Base-by-base conservation (phyloP, 2,113 vertebrate genomes). In the Scomber japonicus region DNA sequence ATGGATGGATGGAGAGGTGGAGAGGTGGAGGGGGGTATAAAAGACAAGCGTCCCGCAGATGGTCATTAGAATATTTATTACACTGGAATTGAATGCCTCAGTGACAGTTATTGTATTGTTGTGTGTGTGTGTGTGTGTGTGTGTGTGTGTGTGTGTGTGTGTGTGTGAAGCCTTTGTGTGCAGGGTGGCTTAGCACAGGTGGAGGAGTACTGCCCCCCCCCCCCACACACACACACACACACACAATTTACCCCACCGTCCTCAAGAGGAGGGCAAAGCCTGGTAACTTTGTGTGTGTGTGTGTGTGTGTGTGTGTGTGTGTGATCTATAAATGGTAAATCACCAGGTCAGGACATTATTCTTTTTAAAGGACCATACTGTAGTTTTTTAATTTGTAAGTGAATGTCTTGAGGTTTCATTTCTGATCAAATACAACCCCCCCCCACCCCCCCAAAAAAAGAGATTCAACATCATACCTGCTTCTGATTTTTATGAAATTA, bases 41-140 rank as follows among this genome's bases (percentile, higher is more conserved):
- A 30, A 10, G 48, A 61, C 1, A 0, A 77, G 59, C 24, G 12
- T 76, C 71, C 14, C 15, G 10, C 85, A 81, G 81, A 72, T 81
- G 77, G 46, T 84, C 78, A 67, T 84, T 78, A 66, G 48, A 78
- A 78, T 85, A 73, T 86, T 78, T 81, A 78, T 78, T 71, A 51
- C 77, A 19, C 55, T 59, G 66, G 56, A 61, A 75, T 40, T 62
- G 54, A 63, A 61, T 3, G 44, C 44, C 19, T 68, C 60, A 19
- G 15, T 83, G 69, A 63, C 77, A 66, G 80, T 51, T 14, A 17
- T 19, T 27, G 54, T 46, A 24, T 49, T 40, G 35, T 40, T 1
- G 8, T 54, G 30, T 72, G 1, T 40, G 5, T 6, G 8, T 2
- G 8, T 53, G 44, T 68, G 46, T 78, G 59, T 71, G 66, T 63